A percentile compares a stretch with the other conserved stretches of the same genome.
These are phyloP conservation scores for Timandra comae DNA, from an alignment of 2,888 invertebrate species.

Conservation along the genomic window DNA sequence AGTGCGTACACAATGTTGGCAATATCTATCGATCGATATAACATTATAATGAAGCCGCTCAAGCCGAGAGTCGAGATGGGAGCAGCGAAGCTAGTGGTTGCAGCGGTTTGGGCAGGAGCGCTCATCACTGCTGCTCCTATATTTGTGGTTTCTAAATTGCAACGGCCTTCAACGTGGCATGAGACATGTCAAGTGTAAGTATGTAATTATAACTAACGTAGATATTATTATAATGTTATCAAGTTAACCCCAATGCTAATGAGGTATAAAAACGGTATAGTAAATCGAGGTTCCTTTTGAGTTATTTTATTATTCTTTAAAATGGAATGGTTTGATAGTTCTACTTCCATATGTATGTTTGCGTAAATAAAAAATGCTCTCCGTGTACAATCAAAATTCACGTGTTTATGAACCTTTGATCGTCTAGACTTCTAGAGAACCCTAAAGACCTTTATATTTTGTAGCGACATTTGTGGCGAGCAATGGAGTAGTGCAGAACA, in stretches of 20 bases:
- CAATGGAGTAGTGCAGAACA: constrained; percentile 80
- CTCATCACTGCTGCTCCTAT: constrained; percentile 88
- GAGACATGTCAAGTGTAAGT: constrained; percentile 80
- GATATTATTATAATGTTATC: no score
- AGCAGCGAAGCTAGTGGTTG: constrained; percentile 81
- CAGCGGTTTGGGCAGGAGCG: constrained; percentile 85
- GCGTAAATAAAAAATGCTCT: no score
- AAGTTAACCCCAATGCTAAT: no score
- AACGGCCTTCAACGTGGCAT: constrained; percentile 79
- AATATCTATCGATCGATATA: constrained; percentile 92
- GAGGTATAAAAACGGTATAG: no score
- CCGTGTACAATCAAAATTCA: no score
- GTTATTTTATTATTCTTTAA: no score
- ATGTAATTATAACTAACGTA: constrained; percentile 4
- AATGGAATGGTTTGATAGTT: no score
- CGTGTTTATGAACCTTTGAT: no score
- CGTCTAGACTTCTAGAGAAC: no score
- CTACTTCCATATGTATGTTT: no score
- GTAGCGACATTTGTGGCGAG: constrained; percentile 83
- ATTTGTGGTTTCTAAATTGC: constrained; percentile 82
- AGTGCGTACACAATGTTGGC: constrained; percentile 94
- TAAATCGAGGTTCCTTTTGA: no score
- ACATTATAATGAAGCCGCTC: constrained; percentile 93
- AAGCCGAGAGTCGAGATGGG: constrained; percentile 86
- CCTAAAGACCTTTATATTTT: no score